Evolutionary conservation across 2,113 vertebrate genomes (phyloP).

Genomic region (Petrocephalus microphthalmus): DNA sequence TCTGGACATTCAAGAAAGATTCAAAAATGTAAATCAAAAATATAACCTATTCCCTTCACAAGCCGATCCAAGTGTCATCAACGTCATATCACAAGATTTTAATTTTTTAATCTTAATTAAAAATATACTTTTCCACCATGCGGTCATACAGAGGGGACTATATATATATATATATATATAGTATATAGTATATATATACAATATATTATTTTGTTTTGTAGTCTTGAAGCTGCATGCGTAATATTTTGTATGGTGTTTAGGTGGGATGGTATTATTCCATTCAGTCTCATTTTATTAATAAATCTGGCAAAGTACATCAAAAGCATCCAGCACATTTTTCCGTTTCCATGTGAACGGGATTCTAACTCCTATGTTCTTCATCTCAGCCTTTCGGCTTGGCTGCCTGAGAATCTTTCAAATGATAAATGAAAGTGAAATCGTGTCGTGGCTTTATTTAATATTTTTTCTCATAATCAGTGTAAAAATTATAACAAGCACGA

Average conservation of each 20-base stretch:
- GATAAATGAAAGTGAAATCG: not conserved
- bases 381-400: not conserved
- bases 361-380: not conserved
- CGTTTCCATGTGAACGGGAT: constrained; percentile 2
- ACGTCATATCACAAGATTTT: not conserved
- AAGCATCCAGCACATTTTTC: not conserved
- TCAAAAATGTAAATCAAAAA: not conserved
- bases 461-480: not conserved
- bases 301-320: not conserved
- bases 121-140: constrained; percentile 12
- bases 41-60: not conserved
- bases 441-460: not conserved
- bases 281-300: not conserved
- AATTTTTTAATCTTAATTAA: constrained; percentile 7
- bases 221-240: constrained; percentile 22
- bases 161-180: not conserved
- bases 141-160: constrained; percentile 21
- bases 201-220: constrained; percentile 18
- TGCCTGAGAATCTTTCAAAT: not conserved
- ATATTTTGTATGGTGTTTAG: constrained; percentile 2
- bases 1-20: not conserved
- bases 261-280: not conserved
- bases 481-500: not conserved
- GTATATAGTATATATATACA: not conserved
- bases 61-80: not conserved